A percentile compares a stretch with the other conserved stretches of the same genome.
These are phyloP conservation scores for Meteorus sp. DNA, from an alignment of 1,140 invertebrate species.

Conservation along the genomic window DNA sequence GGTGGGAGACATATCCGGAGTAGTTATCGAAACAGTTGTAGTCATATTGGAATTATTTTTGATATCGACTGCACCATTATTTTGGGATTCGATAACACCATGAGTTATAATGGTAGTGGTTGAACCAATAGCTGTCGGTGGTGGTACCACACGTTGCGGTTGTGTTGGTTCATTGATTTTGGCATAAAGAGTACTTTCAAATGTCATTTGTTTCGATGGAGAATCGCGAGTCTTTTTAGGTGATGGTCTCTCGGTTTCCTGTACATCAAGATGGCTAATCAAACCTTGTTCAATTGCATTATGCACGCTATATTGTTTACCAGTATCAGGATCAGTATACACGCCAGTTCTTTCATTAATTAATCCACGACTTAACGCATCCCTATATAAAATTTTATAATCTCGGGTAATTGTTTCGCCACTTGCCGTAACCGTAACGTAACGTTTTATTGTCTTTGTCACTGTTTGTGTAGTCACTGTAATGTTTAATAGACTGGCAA, in stretches of 20 bases:
- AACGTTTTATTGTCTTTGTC: slow-evolving; percentile 78
- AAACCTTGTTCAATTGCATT: slow-evolving; percentile 77
- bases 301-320: slow-evolving; percentile 75
- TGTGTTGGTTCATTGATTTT: slow-evolving; percentile 31
- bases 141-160: slow-evolving; percentile 31
- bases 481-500: slow-evolving; percentile 82
- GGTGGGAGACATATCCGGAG: background rate
- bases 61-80: background rate
- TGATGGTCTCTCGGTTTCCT: slow-evolving; percentile 21
- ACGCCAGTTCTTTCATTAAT: slow-evolving; percentile 78
- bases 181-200: slow-evolving; percentile 38
- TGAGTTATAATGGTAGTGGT: slow-evolving; percentile 47
- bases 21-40: background rate
- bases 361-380: slow-evolving; percentile 75
- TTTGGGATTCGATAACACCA: slow-evolving; percentile 27
- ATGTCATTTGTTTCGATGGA: slow-evolving; percentile 36
- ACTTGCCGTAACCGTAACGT: slow-evolving; percentile 72
- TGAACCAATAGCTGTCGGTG: slow-evolving; percentile 50
- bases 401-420: slow-evolving; percentile 63
- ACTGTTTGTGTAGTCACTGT: slow-evolving; percentile 83
- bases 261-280: slow-evolving; percentile 63
- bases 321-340: slow-evolving; percentile 78
- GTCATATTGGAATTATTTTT: background rate
- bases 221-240: slow-evolving; percentile 37
- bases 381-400: slow-evolving; percentile 73